Conservation (phyloP, 1,140 invertebrate genomes). For the Eciton burchellii region DNA sequence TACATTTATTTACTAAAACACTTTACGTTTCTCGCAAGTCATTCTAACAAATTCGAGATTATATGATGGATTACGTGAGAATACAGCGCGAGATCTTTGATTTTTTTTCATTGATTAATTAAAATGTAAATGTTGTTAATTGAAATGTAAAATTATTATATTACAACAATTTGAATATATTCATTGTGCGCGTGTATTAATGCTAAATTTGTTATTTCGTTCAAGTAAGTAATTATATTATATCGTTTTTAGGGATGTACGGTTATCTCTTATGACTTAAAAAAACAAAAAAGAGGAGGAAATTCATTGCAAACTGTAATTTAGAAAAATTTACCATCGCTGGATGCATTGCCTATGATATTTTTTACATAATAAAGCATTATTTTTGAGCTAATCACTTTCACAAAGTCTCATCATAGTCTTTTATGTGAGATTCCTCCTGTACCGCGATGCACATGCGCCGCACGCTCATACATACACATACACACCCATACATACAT, state of each 20-base stretch:
- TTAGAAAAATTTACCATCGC: slow-evolving; percentile 23
- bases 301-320: slow-evolving; percentile 23
- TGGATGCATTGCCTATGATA: not conserved
- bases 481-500: too few relatives aligned
- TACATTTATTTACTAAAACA: slow-evolving; percentile 40
- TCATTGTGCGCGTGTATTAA: slow-evolving; percentile 22
- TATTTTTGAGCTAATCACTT: slow-evolving; percentile 32
- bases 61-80: too few relatives aligned
- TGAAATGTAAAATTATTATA: slow-evolving; percentile 50
- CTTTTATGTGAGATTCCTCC: slow-evolving; percentile 37
- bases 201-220: slow-evolving; percentile 28
- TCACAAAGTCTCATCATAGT: slow-evolving; percentile 24
- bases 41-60: slow-evolving; percentile 39
- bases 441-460: slow-evolving; percentile 58
- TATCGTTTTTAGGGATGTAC: slow-evolving; percentile 32
- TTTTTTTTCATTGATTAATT: too few relatives aligned
- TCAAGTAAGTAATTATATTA: slow-evolving; percentile 26
- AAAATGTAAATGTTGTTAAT: too few relatives aligned
- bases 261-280: slow-evolving; percentile 36
- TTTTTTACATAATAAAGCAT: slow-evolving; percentile 8
- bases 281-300: slow-evolving; percentile 34
- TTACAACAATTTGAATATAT: slow-evolving; percentile 11
- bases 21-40: slow-evolving; percentile 31
- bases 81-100: slow-evolving; percentile 10
- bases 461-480: too few relatives aligned